Conservation (phyloP, 2,113 vertebrate genomes). For the Sylvia atricapilla region DNA sequence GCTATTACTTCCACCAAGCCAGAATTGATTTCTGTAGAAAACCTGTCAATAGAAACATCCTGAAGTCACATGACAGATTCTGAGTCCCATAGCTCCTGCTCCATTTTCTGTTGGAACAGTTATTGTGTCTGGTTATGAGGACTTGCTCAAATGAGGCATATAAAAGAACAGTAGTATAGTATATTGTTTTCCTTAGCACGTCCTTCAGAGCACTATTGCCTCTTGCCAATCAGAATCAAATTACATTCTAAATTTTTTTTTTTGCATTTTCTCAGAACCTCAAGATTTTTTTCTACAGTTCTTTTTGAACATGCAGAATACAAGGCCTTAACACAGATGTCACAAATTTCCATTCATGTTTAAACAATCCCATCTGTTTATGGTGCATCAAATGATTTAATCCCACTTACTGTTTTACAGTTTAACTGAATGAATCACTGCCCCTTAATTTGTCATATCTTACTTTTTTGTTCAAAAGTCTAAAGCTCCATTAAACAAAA, state of each 20-base stretch:
- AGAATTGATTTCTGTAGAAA: conserved; percentile 91
- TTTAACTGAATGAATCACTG: background rate
- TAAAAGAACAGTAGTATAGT: background rate
- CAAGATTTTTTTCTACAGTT: background rate
- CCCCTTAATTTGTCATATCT: background rate
- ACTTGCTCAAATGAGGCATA: background rate
- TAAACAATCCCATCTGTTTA: conserved; percentile 1
- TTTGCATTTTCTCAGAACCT: background rate
- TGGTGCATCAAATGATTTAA: background rate
- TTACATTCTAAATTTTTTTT: background rate
- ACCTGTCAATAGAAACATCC: conserved; percentile 72
- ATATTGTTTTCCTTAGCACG: background rate
- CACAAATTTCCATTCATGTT: background rate
- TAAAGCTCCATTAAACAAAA: background rate
- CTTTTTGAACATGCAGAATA: background rate
- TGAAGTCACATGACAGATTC: background rate
- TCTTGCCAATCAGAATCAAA: background rate
- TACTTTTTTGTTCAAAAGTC: background rate
- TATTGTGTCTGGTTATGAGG: background rate
- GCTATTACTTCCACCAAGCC: conserved; percentile 96
- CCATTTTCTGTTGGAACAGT: background rate
- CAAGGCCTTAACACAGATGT: background rate
- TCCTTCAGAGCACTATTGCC: background rate
- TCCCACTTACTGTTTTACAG: background rate
- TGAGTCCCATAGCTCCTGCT: background rate